Evolutionary conservation across 2,888 invertebrate genomes (phyloP), one percentile per base, ranked within the genome.

Genomic region (Frankliniella intonsa): DNA sequence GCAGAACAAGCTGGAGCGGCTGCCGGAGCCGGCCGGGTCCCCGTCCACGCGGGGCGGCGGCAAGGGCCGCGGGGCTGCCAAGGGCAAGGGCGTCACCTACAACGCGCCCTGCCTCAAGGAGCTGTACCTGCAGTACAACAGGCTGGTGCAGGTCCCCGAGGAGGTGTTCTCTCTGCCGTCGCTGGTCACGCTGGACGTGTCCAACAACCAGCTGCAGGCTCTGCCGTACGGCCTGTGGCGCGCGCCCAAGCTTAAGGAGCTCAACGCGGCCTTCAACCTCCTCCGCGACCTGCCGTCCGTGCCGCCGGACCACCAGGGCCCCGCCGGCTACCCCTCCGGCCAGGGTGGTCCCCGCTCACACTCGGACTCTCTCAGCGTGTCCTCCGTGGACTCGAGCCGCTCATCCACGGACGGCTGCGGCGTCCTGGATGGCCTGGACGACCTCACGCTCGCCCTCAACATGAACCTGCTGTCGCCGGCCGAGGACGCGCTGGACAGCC

Each of bases 211-310:
- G 88, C 89, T 98, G 82, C 94, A 95, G 84, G 89, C 91, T 81
- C 89, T 98, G 82, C 97, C 98, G 0, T 92, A 93, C 82, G 92
- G 92, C 84, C 89, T 98, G 90, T 98, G 98, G 98, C 89, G 91
- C 19, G 93, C 97, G 0, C 94, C 96, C 0, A 93, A 94, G 83
- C 89, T 98, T 80, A 91, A 95, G 82, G 98, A 98, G 88, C 88
- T 98, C 51, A 97, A 96, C 88, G 94, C 94, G 0, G 94, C 97
- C 0, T 93, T 97, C 86, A 99, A 99, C 90, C 91, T 95, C 82
- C 89, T 98, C 25, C 91, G 92, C 81, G 94, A 95, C 85, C 88
- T 98, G 84, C 91, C 91, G 14, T 85, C 85, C 65, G 83, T 85
- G 62, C 86, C 82, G 62, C 62, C 62, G 7, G 62, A 62, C 62